A percentile compares a stretch with the other conserved stretches of the same genome.
phyloP scores from a whole-genome alignment of 1,140 invertebrate species.

The Drosophila pectinifera region DNA sequence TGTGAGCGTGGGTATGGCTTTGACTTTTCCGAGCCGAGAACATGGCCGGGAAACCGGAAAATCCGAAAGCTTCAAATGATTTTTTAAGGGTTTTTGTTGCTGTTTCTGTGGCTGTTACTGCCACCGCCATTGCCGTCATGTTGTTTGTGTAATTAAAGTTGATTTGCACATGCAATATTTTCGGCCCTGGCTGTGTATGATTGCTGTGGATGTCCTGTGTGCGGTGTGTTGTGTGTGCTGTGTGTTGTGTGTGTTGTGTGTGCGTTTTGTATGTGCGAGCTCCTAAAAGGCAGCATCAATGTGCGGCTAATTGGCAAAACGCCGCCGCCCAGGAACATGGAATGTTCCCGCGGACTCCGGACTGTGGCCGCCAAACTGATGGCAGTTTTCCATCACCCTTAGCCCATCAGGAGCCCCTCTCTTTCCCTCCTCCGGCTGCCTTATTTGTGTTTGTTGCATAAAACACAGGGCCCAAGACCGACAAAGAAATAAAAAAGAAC shows the following conservation, averaged over 20 bases:
- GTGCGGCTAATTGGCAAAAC: slow-evolving; percentile 63
- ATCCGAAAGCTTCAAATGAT: slow-evolving; percentile 34
- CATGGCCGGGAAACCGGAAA: slow-evolving; percentile 17
- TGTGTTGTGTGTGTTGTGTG: too few species aligned
- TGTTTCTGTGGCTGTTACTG: neutral
- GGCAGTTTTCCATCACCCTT: slow-evolving; percentile 44
- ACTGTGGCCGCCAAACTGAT: slow-evolving; percentile 36
- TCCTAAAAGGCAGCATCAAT: slow-evolving; percentile 54
- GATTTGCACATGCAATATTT: slow-evolving; percentile 67
- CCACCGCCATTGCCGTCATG: slow-evolving; percentile 15
- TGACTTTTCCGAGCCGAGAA: slow-evolving; percentile 20
- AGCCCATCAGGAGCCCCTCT: slow-evolving; percentile 3
- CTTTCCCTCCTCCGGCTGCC: neutral
- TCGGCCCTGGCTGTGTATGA: slow-evolving; percentile 11
- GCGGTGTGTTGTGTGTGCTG: slow-evolving; percentile 7
- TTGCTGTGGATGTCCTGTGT: slow-evolving; percentile 12
- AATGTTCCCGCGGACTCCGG: slow-evolving; percentile 20
- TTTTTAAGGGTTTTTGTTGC: slow-evolving; percentile 29
- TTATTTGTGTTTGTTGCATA: slow-evolving; percentile 60
- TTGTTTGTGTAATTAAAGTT: slow-evolving; percentile 64
- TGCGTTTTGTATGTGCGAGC: neutral
- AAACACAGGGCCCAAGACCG: slow-evolving; percentile 45
- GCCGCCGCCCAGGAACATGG: slow-evolving; percentile 23
- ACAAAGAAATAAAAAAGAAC: slow-evolving; percentile 16
- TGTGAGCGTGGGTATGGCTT: slow-evolving; percentile 19